Evolutionary conservation across 2,797 vertebrate species (phyloP).

Genomic region (Erithacus rubecula): DNA sequence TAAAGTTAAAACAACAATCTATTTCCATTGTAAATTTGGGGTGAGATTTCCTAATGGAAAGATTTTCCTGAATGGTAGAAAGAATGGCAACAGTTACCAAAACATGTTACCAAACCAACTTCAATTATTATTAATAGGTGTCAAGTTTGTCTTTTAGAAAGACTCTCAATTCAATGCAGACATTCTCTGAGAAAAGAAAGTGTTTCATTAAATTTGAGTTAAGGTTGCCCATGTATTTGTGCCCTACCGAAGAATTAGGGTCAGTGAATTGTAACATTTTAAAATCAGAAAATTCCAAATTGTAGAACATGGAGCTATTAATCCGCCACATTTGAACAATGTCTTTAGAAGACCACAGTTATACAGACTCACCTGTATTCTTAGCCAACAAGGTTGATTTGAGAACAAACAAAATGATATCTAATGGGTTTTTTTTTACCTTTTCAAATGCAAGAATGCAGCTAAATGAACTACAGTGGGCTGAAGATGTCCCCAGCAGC

Average conservation of each 20-base stretch:
- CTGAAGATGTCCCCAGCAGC: background rate
- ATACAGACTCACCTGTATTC: background rate
- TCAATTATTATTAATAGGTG: background rate
- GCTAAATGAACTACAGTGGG: background rate
- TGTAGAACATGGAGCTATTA: accelerated
- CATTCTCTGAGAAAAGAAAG: background rate
- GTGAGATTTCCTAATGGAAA: background rate
- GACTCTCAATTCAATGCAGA: background rate
- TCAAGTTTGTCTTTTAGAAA: background rate
- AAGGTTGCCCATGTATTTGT: background rate
- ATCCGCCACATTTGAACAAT: background rate
- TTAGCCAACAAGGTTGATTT: background rate
- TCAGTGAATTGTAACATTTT: background rate
- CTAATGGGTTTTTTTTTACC: background rate
- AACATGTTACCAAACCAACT: background rate
- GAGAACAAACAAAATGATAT: background rate
- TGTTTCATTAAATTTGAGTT: background rate
- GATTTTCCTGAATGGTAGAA: background rate
- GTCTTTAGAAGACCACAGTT: background rate
- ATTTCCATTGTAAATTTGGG: background rate
- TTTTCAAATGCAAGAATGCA: background rate
- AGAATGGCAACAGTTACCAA: background rate
- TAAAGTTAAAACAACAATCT: background rate
- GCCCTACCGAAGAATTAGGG: background rate
- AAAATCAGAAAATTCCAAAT: background rate